phyloP scores from a whole-genome alignment of 2,888 invertebrate species.

The Tortrix viridana region DNA sequence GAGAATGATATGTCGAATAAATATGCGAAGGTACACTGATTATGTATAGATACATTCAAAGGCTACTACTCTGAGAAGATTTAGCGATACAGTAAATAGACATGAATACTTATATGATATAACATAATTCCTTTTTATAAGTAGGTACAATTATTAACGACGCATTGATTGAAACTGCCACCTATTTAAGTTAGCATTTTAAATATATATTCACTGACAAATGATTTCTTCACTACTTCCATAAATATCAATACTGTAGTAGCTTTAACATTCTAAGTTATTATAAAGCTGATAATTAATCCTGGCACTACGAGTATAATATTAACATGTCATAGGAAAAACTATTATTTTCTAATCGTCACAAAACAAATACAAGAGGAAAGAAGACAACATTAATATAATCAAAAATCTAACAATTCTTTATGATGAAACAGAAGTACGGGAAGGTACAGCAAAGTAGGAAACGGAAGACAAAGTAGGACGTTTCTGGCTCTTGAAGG shows the following conservation, averaged over 20 bases:
- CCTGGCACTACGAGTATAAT: background rate
- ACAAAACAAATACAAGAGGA: background rate
- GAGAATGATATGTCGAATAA: conserved; percentile 34
- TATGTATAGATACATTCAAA: conserved; percentile 23
- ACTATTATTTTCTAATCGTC: background rate
- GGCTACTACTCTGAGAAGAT: conserved; percentile 17
- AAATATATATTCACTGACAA: background rate
- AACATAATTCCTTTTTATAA: conserved; percentile 5
- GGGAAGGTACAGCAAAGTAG: conserved; percentile 7
- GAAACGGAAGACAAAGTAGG: conserved; percentile 26
- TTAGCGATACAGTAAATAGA: conserved; percentile 13
- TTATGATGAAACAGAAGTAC: background rate
- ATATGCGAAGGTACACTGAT: conserved; percentile 34
- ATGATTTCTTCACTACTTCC: background rate
- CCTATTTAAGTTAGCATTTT: no score
- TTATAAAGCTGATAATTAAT: background rate
- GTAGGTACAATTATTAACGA: background rate
- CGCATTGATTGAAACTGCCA: background rate
- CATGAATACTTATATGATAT: background rate
- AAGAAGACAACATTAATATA: background rate
- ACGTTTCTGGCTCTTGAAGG: conserved; percentile 47
- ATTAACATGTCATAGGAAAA: background rate
- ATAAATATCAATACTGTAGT: background rate
- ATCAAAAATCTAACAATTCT: background rate
- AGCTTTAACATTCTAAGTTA: background rate